Evolutionary conservation across 2,113 vertebrate species (phyloP).

Genomic region (Forbesichthys agassizii): DNA sequence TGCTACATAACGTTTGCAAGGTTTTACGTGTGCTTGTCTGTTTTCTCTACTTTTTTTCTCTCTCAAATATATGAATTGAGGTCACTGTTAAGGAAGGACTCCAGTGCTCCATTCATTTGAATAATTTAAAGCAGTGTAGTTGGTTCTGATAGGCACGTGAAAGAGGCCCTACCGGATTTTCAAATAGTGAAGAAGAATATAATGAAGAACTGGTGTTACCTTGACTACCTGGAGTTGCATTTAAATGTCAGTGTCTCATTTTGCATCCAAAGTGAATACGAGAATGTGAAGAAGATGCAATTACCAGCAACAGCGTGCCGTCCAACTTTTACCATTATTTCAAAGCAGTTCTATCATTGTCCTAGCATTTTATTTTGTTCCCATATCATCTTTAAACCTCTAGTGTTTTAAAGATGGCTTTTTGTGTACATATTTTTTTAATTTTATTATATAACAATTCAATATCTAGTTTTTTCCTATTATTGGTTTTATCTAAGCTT

Average conservation of each 20-base stretch:
- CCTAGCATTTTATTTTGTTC: neutral
- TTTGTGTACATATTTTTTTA: neutral
- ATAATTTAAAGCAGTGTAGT: too few relatives aligned
- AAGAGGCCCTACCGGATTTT: too few relatives aligned
- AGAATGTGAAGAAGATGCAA: constrained; percentile 12
- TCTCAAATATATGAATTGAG: too few relatives aligned
- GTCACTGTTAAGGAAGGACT: too few relatives aligned
- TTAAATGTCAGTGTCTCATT: constrained; percentile 53
- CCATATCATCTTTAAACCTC: neutral
- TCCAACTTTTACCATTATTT: constrained; percentile 1
- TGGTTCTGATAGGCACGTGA: too few relatives aligned
- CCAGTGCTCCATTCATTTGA: too few relatives aligned
- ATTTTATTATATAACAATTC: neutral
- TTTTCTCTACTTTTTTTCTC: too few relatives aligned
- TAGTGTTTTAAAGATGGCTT: neutral
- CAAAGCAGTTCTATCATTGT: neutral
- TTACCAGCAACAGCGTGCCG: neutral
- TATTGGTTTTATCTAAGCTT: neutral
- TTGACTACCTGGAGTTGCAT: neutral
- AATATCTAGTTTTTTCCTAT: neutral
- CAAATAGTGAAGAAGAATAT: too few relatives aligned
- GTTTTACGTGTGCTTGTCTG: too few relatives aligned
- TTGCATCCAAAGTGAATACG: constrained; percentile 56
- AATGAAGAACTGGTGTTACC: neutral
- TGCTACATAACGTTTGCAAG: too few relatives aligned